Base-by-base conservation (phyloP, 2,113 vertebrate species). In the Jaculus jaculus region DNA sequence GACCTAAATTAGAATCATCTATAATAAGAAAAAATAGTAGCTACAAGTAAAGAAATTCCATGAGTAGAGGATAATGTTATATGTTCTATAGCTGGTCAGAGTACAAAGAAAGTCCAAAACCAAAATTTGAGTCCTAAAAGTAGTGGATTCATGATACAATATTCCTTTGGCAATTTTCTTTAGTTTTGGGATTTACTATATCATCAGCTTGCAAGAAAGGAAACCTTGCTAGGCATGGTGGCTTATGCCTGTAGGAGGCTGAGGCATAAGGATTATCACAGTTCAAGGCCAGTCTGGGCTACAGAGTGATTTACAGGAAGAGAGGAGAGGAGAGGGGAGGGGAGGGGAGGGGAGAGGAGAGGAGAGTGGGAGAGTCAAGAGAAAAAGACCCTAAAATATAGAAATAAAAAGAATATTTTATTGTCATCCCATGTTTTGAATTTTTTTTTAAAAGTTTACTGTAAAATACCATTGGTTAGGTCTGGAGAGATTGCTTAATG, bases 121-220 rank as follows among this genome's bases (percentile, higher is more conserved):
- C 65, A 87, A 92, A 93, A 69, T 78, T 37, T 81, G 77, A 94
- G 88, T 66, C 23, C 51, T 23, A 16, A 1, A 32, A 30, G 65
- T 89, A 94, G 37, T 1, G 66, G 66, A 74, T 75, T 88, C n/a
- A 89, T 58, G 47, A 71, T 47, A 34, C 54, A 68, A 63, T 72
- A 88, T 77, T 96, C 20, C 26, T 92, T 66, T 83, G 54, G 65
- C 21, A 84, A 87, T 79, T 84, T 47, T 82, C 37, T 68, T 74
- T 80, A 51, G 39, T 93, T 30, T 68, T 88, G 79, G 74, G 68
- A 17, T 87, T 94, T 94, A 66, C 39, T 90, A 68, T 30, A 88
- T 5, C 79, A 82, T 78, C 17, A 68, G 34, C 79, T 73, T 61
- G 69, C 34, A 42, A 69, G 74, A 68, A 84, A 84, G 32, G 47